phyloP scores from a whole-genome alignment of 2,888 invertebrate genomes.

The Nudaria mundana region DNA sequence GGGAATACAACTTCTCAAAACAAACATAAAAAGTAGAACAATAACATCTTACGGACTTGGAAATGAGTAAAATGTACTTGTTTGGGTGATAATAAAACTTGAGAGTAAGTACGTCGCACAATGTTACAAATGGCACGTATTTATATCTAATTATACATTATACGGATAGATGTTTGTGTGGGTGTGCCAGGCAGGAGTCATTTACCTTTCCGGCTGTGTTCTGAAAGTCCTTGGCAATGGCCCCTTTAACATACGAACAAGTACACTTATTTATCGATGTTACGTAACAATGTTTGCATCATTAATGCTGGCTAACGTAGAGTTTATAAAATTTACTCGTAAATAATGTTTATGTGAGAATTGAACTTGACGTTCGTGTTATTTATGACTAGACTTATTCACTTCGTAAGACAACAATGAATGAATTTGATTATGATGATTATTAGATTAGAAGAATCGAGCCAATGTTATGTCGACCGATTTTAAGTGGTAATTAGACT shows the following conservation, averaged over 20 bases:
- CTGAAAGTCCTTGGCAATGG: constrained; percentile 71
- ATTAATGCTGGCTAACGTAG: constrained; percentile 46
- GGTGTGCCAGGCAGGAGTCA: constrained; percentile 58
- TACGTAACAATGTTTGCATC: constrained; percentile 61
- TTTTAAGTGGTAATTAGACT: constrained; percentile 20
- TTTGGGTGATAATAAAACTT: constrained; percentile 19
- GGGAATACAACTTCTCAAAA: constrained; percentile 22
- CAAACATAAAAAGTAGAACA: constrained; percentile 33
- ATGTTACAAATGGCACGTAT: constrained; percentile 14
- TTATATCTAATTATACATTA: constrained; percentile 22
- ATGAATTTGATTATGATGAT: constrained; percentile 11
- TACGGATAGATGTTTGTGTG: constrained; percentile 23
- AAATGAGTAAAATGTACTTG: constrained; percentile 21
- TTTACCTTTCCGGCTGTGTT: constrained; percentile 65
- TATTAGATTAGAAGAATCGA: no score
- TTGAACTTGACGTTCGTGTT: constrained; percentile 14
- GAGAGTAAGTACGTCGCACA: constrained; percentile 13
- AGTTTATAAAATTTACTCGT: constrained; percentile 30
- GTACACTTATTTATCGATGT: constrained; percentile 60
- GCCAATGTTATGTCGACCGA: constrained; percentile 8
- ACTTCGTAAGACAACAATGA: constrained; percentile 3
- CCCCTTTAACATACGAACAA: constrained; percentile 65
- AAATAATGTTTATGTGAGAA: constrained; percentile 17
- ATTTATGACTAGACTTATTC: constrained; percentile 5
- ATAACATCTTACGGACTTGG: constrained; percentile 29